Conservation (phyloP, 2,113 vertebrate genomes). For the Piprites chloris region DNA sequence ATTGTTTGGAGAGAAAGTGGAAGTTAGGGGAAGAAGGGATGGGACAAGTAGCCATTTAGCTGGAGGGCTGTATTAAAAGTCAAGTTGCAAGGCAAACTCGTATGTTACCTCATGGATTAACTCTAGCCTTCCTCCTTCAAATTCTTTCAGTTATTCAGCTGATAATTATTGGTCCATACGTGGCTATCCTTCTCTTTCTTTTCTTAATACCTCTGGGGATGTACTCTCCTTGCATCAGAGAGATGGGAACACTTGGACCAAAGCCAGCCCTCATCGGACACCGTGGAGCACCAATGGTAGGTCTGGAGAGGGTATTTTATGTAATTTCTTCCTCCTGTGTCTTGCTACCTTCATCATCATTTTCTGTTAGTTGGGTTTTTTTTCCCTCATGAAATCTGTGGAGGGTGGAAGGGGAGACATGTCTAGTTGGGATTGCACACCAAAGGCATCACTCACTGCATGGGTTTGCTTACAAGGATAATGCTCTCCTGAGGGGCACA, state of each 20-base stretch:
- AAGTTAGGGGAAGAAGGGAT: not conserved
- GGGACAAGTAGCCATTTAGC: not conserved
- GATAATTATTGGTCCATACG: slow-evolving; percentile 78
- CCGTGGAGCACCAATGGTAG: slow-evolving; percentile 92
- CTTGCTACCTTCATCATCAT: not conserved
- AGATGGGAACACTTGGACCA: slow-evolving; percentile 80
- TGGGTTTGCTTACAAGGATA: not conserved
- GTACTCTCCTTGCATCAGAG: slow-evolving; percentile 90
- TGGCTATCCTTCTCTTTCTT: slow-evolving; percentile 81
- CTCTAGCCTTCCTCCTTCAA: slow-evolving; percentile 59
- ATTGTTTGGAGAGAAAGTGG: not conserved
- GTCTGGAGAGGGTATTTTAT: slow-evolving; percentile 3
- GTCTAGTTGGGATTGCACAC: not conserved
- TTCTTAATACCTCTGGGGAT: slow-evolving; percentile 88
- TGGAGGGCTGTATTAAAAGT: not conserved
- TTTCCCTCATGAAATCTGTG: not conserved
- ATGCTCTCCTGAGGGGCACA: not conserved
- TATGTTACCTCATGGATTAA: not conserved
- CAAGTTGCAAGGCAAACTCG: not conserved
- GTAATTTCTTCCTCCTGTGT: not conserved
- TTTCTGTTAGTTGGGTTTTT: not conserved
- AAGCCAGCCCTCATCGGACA: slow-evolving; percentile 86
- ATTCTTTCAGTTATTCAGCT: slow-evolving; percentile 80
- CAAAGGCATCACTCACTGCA: not conserved
- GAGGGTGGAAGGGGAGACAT: not conserved